These are phyloP conservation scores for Eurystomus glaucurus DNA, from an alignment of 2,797 vertebrate species.

Conservation along the genomic window DNA sequence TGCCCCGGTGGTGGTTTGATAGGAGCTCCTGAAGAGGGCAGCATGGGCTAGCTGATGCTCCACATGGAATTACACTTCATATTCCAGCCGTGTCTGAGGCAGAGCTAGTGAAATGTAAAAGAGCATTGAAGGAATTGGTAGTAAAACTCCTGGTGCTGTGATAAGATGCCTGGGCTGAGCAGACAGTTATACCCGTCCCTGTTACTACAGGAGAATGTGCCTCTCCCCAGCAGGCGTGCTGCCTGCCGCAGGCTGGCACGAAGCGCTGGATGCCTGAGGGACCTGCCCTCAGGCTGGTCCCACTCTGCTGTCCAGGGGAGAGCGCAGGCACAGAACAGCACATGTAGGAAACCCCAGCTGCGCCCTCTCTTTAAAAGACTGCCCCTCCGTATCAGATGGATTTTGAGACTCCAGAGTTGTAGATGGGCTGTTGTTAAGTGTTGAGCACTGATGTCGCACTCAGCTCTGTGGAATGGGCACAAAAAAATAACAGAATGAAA, in stretches of 20 bases:
- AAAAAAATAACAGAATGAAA: background rate
- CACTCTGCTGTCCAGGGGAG: accelerated
- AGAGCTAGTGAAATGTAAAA: slow-evolving; percentile 29
- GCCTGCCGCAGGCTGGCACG: background rate
- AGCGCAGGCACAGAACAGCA: background rate
- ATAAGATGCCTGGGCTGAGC: background rate
- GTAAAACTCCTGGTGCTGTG: slow-evolving; percentile 36
- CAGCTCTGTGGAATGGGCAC: background rate
- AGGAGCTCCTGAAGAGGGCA: slow-evolving; percentile 76
- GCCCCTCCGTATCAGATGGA: accelerated
- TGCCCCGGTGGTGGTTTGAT: background rate
- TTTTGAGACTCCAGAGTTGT: background rate
- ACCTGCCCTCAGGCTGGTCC: background rate
- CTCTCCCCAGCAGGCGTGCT: background rate
- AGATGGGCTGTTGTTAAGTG: background rate
- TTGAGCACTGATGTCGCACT: background rate
- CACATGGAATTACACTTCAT: background rate
- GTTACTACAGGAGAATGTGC: background rate
- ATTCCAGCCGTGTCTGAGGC: slow-evolving; percentile 34
- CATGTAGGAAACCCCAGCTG: background rate
- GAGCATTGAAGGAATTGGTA: slow-evolving; percentile 12
- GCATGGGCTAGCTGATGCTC: slow-evolving; percentile 49
- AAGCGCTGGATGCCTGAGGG: background rate
- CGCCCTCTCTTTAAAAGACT: background rate
- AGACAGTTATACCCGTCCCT: background rate